Base-by-base conservation (phyloP, 2,888 invertebrate species). In the Drosophila demipolita region DNA sequence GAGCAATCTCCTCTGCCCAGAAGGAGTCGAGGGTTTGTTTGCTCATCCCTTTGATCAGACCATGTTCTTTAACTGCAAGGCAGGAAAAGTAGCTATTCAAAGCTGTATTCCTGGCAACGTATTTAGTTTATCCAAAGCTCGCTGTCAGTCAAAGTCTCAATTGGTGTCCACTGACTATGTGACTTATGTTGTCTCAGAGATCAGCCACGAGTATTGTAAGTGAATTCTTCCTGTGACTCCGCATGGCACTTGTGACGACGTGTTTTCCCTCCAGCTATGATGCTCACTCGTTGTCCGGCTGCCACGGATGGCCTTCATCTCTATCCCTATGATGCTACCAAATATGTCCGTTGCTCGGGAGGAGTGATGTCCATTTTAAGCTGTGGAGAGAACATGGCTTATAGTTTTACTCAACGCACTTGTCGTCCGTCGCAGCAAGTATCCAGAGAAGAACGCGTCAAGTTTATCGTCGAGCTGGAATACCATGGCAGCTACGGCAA, bases 51-150 rank as follows among this genome's bases (percentile, higher is more conserved):
- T 94, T 2, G 95, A 95, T 59, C 96, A 95, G 83, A 94, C 94
- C 69, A 95, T 94, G 83, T 96, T 95, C 85, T 93, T 96, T 20
- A 95, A 95, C 83, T 96, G 96, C 83, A 95, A 94, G 94, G 94
- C 94, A 74, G 96, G 96, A 0, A 93, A 95, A 55, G 94, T 95
- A 0, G 93, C 93, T 53, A 93, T 95, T 1, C 95, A 95, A 78
- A 94, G 94, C 40, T 96, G 96, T 83, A 93, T 94, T 1, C 94
- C 95, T 0, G 94, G 94, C 2, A 95, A 95, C 0, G 93, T 95
- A 4, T 96, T 96, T 88, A 95, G 95, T 89, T 94, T 95, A 5
- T 83, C 86, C 0, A 85, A 92, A 15, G 92, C 92, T 7, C 92
- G 93, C 35, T 96, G 96, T 80, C 95, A 95, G 85, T 93, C 92